These are phyloP conservation scores for Nomada hirtipes DNA, from an alignment of 2,888 invertebrate species.

Conservation along the genomic window DNA sequence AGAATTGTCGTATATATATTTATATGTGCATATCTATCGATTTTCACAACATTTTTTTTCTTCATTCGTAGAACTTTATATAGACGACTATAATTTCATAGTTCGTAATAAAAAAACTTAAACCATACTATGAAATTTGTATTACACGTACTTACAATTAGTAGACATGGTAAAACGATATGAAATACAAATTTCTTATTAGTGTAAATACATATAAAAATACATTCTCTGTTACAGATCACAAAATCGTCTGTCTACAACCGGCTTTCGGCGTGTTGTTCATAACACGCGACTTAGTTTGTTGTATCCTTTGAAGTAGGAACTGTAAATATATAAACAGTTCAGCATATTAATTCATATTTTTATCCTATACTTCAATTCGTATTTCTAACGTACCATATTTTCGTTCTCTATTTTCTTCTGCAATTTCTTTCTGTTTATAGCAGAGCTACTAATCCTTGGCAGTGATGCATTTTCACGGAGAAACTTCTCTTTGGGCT, in stretches of 20 bases:
- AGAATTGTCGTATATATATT: neutral
- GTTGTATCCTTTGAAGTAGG: conserved; percentile 76
- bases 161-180: conserved; percentile 3
- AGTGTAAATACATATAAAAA: conserved; percentile 45
- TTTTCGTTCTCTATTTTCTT: conserved; percentile 85
- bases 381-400: conserved; percentile 80
- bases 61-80: too few relatives aligned
- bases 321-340: conserved; percentile 71
- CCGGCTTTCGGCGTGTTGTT: conserved; percentile 66
- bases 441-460: conserved; percentile 82
- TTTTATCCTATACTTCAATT: neutral
- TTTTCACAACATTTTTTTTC: too few relatives aligned
- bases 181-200: conserved; percentile 5
- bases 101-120: conserved; percentile 19
- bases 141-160: neutral
- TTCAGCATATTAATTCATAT: conserved; percentile 9
- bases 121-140: conserved; percentile 22
- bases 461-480: conserved; percentile 39
- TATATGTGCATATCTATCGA: too few relatives aligned
- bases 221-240: conserved; percentile 48
- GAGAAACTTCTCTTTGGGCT: conserved; percentile 64
- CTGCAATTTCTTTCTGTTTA: conserved; percentile 85
- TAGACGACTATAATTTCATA: neutral
- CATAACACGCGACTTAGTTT: conserved; percentile 76
- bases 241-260: conserved; percentile 74